Percentiles rank a stretch among this genome's conserved stretches.
These are phyloP conservation scores for Neuroscelio doddi DNA, from an alignment of 2,888 invertebrate species.

Conservation along the genomic window DNA sequence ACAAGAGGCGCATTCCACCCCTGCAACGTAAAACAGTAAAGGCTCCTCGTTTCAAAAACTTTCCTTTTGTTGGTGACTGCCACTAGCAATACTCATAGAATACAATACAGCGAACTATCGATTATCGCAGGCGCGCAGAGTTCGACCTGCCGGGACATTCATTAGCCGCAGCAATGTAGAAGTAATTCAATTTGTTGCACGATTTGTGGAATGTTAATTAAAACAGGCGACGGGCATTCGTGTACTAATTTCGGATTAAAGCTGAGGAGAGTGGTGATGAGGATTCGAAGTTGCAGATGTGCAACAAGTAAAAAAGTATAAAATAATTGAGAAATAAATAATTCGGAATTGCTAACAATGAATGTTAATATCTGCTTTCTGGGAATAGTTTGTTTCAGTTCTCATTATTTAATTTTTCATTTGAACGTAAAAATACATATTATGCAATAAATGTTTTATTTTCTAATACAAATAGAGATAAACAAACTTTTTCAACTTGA, in stretches of 20 bases:
- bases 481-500: too few species aligned
- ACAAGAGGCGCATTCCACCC: conserved; percentile 7
- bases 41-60: conserved; percentile 1
- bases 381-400: too few species aligned
- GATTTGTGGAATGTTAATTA: conserved; percentile 71
- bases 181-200: conserved; percentile 70
- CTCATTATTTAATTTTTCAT: too few species aligned
- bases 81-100: conserved; percentile 47
- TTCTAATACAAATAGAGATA: too few species aligned
- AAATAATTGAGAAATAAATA: too few species aligned
- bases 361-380: too few species aligned
- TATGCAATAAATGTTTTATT: too few species aligned
- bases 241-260: conserved; percentile 64
- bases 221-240: conserved; percentile 57
- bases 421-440: too few species aligned
- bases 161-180: conserved; percentile 66
- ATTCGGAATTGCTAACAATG: too few species aligned
- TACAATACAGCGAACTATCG: conserved; percentile 56
- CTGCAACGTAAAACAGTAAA: conserved; percentile 17
- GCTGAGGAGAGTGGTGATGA: conserved; percentile 32
- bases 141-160: conserved; percentile 54
- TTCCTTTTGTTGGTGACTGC: conserved; percentile 34
- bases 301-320: too few species aligned
- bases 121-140: conserved; percentile 53
- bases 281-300: conserved; percentile 2